Evolutionary conservation across 2,888 invertebrate genomes (phyloP).

Genomic region (Plebejus anna): DNA sequence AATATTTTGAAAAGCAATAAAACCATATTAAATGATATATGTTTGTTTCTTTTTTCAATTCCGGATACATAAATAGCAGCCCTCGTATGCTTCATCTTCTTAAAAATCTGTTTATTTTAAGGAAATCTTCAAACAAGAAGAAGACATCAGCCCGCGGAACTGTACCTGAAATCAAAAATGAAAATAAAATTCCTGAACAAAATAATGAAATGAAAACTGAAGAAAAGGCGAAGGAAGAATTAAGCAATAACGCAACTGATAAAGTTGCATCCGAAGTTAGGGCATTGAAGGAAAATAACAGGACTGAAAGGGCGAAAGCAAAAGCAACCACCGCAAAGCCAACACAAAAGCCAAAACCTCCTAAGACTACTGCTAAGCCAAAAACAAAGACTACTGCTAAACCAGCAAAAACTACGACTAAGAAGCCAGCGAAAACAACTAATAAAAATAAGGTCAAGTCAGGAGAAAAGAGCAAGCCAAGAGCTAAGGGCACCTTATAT

Average conservation of each 20-base stretch:
- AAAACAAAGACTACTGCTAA: constrained; percentile 52
- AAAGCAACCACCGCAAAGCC: constrained; percentile 54
- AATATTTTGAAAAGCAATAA: too few relatives aligned
- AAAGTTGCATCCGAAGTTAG: constrained; percentile 49
- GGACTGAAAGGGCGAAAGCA: constrained; percentile 59
- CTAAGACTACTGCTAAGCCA: constrained; percentile 52
- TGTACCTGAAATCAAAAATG: constrained; percentile 44
- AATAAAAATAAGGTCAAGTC: constrained; percentile 65
- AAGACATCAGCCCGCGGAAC: constrained; percentile 63
- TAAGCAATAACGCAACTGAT: constrained; percentile 39
- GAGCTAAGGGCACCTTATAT: constrained; percentile 88
- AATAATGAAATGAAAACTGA: constrained; percentile 41
- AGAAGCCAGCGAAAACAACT: constrained; percentile 58
- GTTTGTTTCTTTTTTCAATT: too few relatives aligned
- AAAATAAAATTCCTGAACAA: constrained; percentile 38
- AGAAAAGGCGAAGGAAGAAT: constrained; percentile 39
- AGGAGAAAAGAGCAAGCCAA: constrained; percentile 75
- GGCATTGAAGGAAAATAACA: constrained; percentile 58
- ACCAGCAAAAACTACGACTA: constrained; percentile 58
- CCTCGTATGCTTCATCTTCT: neutral
- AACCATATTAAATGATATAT: too few relatives aligned
- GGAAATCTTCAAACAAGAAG: constrained; percentile 63
- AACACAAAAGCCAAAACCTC: constrained; percentile 43
- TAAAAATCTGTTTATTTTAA: constrained; percentile 36
- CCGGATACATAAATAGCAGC: too few relatives aligned